Percentiles rank a stretch among this genome's conserved stretches.
Evolutionary conservation across 53 echinoderm and acorn worm genomes (phyloP).

Genomic region (Mesocentrotus franciscanus): DNA sequence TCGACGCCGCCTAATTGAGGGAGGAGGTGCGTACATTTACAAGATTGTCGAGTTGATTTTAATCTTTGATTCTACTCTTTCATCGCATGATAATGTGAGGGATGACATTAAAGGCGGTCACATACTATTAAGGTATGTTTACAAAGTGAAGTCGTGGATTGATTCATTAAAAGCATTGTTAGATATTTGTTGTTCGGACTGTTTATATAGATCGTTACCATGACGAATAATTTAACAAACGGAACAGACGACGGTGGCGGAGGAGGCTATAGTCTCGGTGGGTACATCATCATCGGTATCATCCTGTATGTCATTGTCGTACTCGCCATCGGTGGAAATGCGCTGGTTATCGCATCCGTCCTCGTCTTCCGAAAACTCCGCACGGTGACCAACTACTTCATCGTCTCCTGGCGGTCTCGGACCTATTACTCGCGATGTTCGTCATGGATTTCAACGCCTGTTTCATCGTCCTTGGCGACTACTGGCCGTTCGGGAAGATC

Average conservation of each 20-base stretch:
- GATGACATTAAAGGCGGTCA: background rate
- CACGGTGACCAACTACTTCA: constrained; percentile 92
- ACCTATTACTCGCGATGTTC: constrained; percentile 81
- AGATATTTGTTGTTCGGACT: background rate
- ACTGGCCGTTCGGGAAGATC: constrained; percentile 83
- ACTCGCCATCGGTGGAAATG: constrained; percentile 84
- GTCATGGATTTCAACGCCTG: constrained; percentile 91
- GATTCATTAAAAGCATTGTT: background rate
- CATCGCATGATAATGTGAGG: background rate
- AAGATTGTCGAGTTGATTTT: background rate
- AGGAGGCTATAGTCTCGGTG: constrained; percentile 44
- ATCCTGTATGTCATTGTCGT: constrained; percentile 79
- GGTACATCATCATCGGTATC: constrained; percentile 73
- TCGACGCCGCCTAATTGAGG: background rate
- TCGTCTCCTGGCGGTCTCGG: constrained; percentile 93
- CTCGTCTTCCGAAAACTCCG: constrained; percentile 81
- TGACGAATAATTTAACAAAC: constrained; percentile 46
- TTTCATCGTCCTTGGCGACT: constrained; percentile 75
- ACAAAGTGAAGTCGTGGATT: background rate
- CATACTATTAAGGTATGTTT: background rate
- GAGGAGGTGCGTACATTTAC: background rate
- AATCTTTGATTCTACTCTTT: background rate
- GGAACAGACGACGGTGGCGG: constrained; percentile 44
- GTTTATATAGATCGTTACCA: background rate
- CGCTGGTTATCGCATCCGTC: constrained; percentile 89